phyloP scores from a whole-genome alignment of 2,888 invertebrate species.

The Aphidoletes aphidimyza region DNA sequence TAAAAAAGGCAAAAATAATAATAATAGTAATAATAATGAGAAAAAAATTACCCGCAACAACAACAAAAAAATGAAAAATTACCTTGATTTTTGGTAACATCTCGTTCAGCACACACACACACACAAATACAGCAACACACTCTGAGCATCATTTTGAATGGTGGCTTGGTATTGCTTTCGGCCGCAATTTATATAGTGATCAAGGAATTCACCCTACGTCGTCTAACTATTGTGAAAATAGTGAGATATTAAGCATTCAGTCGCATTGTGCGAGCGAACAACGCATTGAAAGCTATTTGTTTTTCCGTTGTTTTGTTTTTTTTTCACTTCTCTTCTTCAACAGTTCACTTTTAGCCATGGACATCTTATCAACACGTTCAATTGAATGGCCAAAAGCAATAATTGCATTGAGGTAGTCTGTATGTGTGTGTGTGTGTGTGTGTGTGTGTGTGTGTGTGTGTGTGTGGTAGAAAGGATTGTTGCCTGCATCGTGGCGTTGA shows the following conservation, averaged over 20 bases:
- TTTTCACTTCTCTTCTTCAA: background rate
- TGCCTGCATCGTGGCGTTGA: no score
- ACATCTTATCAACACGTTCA: conserved; percentile 31
- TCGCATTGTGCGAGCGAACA: conserved; percentile 28
- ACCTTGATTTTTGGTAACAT: conserved; percentile 31
- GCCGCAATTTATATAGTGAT: conserved; percentile 43
- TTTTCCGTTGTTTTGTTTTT: conserved; percentile 13
- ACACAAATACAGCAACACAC: background rate
- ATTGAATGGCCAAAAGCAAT: conserved; percentile 4
- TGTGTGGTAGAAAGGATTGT: no score
- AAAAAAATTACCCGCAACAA: background rate
- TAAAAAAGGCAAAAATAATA: conserved; percentile 37
- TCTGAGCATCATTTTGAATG: no score
- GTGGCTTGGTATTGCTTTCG: background rate
- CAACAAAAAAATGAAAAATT: conserved; percentile 52
- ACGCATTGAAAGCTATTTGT: conserved; percentile 53
- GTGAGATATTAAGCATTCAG: conserved; percentile 51
- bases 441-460: no score
- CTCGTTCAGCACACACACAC: no score
- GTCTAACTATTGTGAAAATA: background rate
- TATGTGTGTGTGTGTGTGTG: no score
- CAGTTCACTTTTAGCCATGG: conserved; percentile 45
- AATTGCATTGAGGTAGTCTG: background rate
- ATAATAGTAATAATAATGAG: conserved; percentile 26
- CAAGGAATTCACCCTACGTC: conserved; percentile 41